Percentiles rank a stretch among this genome's conserved stretches.
Evolutionary conservation across 2,888 invertebrate genomes (phyloP).

Genomic region (Norana najaformis): DNA sequence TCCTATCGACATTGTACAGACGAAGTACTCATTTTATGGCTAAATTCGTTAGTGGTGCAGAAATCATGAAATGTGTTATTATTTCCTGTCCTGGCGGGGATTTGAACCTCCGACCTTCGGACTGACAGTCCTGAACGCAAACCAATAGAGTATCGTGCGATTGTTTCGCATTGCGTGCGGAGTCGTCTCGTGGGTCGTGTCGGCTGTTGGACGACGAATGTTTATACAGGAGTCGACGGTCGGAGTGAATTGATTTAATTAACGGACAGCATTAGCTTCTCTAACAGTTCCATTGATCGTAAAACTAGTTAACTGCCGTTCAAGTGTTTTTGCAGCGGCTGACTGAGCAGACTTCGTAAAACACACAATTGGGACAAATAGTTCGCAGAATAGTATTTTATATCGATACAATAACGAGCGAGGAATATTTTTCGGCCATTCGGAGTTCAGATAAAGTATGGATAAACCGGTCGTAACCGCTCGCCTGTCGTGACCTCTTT

Average conservation of each 20-base stretch:
- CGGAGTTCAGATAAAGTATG: too few species aligned
- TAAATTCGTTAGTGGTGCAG: too few species aligned
- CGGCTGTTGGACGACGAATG: background rate
- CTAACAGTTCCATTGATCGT: background rate
- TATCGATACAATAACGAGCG: background rate
- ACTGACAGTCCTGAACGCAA: too few species aligned
- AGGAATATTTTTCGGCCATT: background rate
- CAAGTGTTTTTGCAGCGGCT: background rate
- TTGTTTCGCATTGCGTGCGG: too few species aligned
- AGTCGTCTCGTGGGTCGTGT: background rate
- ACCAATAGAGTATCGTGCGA: too few species aligned
- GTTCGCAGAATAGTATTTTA: background rate
- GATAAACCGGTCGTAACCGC: background rate
- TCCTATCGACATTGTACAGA: too few species aligned
- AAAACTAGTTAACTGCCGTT: background rate
- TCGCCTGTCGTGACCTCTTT: background rate
- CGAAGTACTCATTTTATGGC: too few species aligned
- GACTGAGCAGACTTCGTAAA: background rate
- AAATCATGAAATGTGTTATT: too few species aligned
- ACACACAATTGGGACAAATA: background rate
- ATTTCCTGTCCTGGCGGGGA: too few species aligned
- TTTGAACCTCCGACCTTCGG: too few species aligned
- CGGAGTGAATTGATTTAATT: background rate
- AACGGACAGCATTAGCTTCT: background rate
- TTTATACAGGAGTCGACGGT: background rate